phyloP scores from a whole-genome alignment of 2,113 vertebrate species.

The Myotis yumanensis region DNA sequence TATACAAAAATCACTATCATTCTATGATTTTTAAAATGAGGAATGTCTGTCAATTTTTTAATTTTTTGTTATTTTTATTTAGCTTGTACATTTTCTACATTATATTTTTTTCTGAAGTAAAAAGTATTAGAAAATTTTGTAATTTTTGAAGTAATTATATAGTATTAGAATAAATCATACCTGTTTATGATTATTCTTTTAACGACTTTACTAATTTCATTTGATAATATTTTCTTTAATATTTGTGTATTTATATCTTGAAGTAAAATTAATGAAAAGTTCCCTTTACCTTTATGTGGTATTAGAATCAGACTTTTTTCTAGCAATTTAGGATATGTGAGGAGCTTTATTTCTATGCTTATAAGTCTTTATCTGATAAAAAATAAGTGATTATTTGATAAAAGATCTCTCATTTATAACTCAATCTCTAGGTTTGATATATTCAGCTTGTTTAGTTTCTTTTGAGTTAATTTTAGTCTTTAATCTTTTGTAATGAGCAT shows the following conservation, averaged over 20 bases:
- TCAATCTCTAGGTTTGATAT: not conserved
- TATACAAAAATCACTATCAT: not conserved
- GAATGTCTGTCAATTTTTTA: not conserved
- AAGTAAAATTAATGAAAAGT: not conserved
- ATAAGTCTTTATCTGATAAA: not conserved
- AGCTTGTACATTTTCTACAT: not conserved
- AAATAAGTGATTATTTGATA: not conserved
- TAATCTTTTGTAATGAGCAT: not conserved
- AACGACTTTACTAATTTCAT: not conserved
- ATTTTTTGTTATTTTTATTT: not conserved
- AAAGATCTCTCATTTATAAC: not conserved
- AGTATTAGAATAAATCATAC: not conserved
- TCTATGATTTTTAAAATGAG: not conserved
- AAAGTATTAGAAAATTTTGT: not conserved
- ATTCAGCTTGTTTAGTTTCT: not conserved
- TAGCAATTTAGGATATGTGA: not conserved
- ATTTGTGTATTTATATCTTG: not conserved
- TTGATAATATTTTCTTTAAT: not conserved
- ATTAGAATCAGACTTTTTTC: not conserved
- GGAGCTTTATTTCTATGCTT: not conserved
- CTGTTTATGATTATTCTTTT: not conserved
- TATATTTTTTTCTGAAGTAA: not conserved
- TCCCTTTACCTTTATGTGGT: not conserved
- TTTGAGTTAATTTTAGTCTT: not conserved
- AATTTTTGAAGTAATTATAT: not conserved